Percentiles rank a stretch among this genome's conserved stretches.
These are phyloP conservation scores for Holothuria glaberrima DNA, from an alignment of 35 echinoderm and acorn worm genomes.

Conservation along the genomic window DNA sequence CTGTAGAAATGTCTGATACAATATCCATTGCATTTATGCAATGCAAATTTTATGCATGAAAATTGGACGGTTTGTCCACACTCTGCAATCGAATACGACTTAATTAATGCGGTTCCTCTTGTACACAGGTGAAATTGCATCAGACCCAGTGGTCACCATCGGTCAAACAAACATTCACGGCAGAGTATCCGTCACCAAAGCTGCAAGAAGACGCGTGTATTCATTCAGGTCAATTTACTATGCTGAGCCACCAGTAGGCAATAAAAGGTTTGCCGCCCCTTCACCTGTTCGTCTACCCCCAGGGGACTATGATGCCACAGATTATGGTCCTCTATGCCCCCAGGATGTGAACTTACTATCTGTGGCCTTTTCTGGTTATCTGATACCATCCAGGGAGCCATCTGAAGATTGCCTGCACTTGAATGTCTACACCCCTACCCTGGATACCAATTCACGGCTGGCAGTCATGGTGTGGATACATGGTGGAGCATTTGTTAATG, in stretches of 20 bases:
- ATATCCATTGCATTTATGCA: no score
- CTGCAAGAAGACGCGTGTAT: conserved; percentile 62
- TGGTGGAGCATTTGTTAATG: conserved; percentile 76
- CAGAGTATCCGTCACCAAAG: conserved; percentile 8
- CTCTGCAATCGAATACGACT: no score
- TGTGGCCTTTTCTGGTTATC: conserved; percentile 35
- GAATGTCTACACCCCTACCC: conserved; percentile 76
- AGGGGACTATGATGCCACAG: conserved; percentile 86
- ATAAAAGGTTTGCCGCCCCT: conserved; percentile 76
- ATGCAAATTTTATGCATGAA: no score
- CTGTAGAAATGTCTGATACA: no score
- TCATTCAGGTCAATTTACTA: conserved; percentile 89
- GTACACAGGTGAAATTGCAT: neutral
- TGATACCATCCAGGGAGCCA: conserved; percentile 46
- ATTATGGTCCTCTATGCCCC: conserved; percentile 69
- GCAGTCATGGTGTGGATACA: conserved; percentile 88
- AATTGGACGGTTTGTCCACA: no score
- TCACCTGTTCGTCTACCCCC: conserved; percentile 41
- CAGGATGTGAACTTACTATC: conserved; percentile 64
- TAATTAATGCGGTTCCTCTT: no score
- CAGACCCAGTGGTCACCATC: conserved; percentile 45
- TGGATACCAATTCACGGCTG: conserved; percentile 53
- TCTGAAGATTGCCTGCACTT: conserved; percentile 87
- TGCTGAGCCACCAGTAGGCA: conserved; percentile 85
- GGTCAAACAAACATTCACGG: conserved; percentile 46